phyloP scores from a whole-genome alignment of 2,113 vertebrate species.

The Tetrao urogallus region DNA sequence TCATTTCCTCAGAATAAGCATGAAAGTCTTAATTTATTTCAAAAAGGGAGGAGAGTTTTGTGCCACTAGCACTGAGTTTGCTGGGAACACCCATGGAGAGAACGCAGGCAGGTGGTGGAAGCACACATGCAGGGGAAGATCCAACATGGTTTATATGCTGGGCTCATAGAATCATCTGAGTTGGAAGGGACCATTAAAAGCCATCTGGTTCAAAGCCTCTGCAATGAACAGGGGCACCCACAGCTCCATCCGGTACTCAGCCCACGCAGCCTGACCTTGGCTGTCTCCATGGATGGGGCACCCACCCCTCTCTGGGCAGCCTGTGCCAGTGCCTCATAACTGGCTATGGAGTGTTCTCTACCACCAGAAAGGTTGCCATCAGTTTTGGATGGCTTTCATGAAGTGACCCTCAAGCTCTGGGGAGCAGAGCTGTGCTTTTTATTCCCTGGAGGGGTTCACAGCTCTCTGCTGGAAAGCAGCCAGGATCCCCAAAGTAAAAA shows the following conservation, averaged over 20 bases:
- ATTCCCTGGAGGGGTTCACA: not conserved
- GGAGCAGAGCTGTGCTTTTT: not conserved
- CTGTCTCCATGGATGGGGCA: no score
- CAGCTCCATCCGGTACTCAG: no score
- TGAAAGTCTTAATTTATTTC: constrained; percentile 38
- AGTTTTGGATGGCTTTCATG: not conserved
- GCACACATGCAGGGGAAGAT: fast-evolving
- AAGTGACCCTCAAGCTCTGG: not conserved
- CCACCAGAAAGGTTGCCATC: not conserved
- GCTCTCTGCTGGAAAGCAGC: not conserved
- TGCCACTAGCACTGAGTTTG: not conserved
- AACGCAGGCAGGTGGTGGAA: not conserved
- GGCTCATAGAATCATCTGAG: no score
- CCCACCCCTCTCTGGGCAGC: no score
- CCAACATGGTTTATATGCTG: no score
- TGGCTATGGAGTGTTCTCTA: not conserved
- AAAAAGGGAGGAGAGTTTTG: not conserved
- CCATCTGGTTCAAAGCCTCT: no score
- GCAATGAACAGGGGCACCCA: no score
- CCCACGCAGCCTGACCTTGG: no score
- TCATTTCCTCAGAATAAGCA: constrained; percentile 36
- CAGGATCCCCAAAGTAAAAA: not conserved
- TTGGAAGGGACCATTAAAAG: no score
- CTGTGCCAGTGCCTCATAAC: no score
- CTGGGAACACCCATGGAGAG: not conserved